A percentile compares a stretch with the other conserved stretches of the same genome.
These are phyloP conservation scores for Nibea albiflora DNA, from an alignment of 2,113 vertebrate genomes.

Conservation along the genomic window DNA sequence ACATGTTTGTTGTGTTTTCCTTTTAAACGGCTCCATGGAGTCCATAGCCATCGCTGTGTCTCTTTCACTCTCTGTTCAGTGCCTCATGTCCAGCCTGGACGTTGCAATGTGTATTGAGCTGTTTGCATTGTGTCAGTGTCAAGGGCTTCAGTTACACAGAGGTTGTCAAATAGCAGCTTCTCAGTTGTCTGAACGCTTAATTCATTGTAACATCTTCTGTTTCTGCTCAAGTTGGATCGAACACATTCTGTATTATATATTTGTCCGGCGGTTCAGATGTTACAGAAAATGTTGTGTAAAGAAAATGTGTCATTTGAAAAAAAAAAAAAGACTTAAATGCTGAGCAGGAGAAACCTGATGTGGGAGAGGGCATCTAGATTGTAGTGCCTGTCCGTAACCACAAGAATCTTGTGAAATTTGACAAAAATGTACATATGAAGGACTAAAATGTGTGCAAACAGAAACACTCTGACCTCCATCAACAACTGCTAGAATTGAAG, in stretches of 20 bases:
- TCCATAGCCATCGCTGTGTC: background rate
- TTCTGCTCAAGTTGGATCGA: background rate
- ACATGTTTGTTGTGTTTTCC: too few species aligned
- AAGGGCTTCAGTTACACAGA: background rate
- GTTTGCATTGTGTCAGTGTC: constrained; percentile 19
- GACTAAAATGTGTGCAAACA: background rate
- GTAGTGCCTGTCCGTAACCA: background rate
- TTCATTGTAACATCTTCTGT: background rate
- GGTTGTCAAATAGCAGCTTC: background rate
- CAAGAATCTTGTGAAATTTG: background rate
- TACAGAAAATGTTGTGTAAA: too few species aligned
- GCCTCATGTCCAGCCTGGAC: background rate
- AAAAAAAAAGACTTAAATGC: background rate
- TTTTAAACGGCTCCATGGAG: background rate
- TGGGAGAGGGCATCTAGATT: background rate
- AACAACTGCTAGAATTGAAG: background rate
- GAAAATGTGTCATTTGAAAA: too few species aligned
- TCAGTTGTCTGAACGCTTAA: constrained; percentile 1
- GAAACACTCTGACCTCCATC: background rate
- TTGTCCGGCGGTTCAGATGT: background rate
- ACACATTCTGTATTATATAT: background rate
- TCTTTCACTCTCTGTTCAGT: background rate
- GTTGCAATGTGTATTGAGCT: constrained; percentile 19
- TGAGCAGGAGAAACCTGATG: background rate
- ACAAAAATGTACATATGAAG: background rate